Evolutionary conservation across 2,797 vertebrate species (phyloP).

Genomic region (Malurus leucopterus): DNA sequence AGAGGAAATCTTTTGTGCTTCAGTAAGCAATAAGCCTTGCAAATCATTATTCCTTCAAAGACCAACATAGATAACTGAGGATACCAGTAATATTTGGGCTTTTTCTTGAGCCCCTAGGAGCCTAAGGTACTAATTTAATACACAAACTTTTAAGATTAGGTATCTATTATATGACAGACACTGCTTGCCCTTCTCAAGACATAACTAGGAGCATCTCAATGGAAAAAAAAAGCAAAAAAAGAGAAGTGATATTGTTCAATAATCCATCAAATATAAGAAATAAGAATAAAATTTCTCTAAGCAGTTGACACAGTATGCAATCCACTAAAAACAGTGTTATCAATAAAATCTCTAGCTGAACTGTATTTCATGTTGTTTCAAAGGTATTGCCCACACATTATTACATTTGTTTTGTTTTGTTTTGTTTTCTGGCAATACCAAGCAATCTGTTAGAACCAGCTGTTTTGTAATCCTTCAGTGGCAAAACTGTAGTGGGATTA

Average conservation of each 20-base stretch:
- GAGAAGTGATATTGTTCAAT: neutral
- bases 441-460: slow-evolving; percentile 48
- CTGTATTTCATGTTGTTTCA: slow-evolving; percentile 6
- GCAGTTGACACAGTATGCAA: neutral
- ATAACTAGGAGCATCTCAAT: neutral
- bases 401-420: neutral
- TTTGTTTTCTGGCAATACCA: slow-evolving; percentile 22
- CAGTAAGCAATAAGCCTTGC: slow-evolving; percentile 69
- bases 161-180: neutral
- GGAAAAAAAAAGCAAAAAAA: neutral
- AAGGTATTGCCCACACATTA: neutral
- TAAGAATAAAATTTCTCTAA: neutral
- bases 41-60: slow-evolving; percentile 69
- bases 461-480: slow-evolving; percentile 36
- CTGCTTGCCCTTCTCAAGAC: neutral
- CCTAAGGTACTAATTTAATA: neutral
- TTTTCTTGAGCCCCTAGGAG: neutral
- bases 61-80: slow-evolving; percentile 46
- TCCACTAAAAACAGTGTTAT: neutral
- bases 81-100: slow-evolving; percentile 21
- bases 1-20: slow-evolving; percentile 71
- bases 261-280: neutral
- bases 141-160: neutral
- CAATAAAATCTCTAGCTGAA: neutral
- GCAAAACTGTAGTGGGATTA: slow-evolving; percentile 50